Evolutionary conservation across 2,797 vertebrate species (phyloP).

Genomic region (Hippocampus kuda): DNA sequence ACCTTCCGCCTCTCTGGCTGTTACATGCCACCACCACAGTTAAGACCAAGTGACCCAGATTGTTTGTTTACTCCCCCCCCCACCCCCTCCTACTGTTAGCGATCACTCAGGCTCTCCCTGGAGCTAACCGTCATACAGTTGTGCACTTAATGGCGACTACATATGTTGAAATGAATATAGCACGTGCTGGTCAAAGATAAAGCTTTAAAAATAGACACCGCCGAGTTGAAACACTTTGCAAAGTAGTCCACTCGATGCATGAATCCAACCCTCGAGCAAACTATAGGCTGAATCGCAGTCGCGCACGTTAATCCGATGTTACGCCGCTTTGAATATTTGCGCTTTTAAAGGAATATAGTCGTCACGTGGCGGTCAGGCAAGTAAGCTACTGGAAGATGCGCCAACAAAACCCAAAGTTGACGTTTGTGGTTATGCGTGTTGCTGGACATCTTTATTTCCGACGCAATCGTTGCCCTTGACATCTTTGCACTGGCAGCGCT

Average conservation of each 20-base stretch:
- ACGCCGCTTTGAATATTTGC: neutral
- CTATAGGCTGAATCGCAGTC: slow-evolving; percentile 9
- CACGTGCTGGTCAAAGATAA: slow-evolving; percentile 7
- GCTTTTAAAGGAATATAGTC: neutral
- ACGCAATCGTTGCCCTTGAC: slow-evolving; percentile 2
- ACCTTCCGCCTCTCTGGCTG: slow-evolving; percentile 28
- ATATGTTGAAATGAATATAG: slow-evolving; percentile 21
- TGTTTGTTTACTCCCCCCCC: slow-evolving; percentile 36
- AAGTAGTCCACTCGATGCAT: slow-evolving; percentile 29
- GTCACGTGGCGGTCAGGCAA: neutral
- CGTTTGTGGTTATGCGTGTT: slow-evolving; percentile 5
- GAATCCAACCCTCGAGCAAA: slow-evolving; percentile 13
- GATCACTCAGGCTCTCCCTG: slow-evolving; percentile 33
- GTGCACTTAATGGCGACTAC: slow-evolving; percentile 6
- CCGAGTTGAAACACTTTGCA: slow-evolving; percentile 20
- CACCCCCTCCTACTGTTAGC: slow-evolving; percentile 21
- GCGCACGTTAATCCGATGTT: neutral
- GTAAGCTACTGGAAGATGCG: neutral
- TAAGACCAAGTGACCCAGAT: slow-evolving; percentile 45
- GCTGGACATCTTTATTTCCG: neutral
- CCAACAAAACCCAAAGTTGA: slow-evolving; percentile 4
- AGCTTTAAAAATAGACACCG: slow-evolving; percentile 15
- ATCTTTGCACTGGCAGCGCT: neutral
- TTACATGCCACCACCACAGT: slow-evolving; percentile 30
- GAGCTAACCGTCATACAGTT: slow-evolving; percentile 21